Base-by-base conservation (phyloP, 1,140 invertebrate species). In the Drosophila kepulauana region DNA sequence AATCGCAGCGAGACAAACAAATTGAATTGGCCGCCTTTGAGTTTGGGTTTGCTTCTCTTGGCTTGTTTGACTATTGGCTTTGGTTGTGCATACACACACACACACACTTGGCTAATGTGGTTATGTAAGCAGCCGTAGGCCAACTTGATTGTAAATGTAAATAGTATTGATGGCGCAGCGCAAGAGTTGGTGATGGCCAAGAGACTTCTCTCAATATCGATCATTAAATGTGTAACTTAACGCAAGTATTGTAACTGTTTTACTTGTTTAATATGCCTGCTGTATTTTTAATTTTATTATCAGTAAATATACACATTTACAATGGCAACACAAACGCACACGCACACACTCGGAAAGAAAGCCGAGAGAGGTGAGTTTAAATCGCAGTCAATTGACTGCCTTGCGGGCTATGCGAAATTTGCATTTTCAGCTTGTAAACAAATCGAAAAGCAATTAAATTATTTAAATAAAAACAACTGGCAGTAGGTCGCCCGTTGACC, bases 401-500 rank as follows among this genome's bases (percentile, higher is more conserved):
- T 76, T 62, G 71, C 68, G 75, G 84, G 78, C 68, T 85, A 81
- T 73, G 74, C 74, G 70, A 68, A 85, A 88, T 88, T 88, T 89
- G 85, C 85, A 88, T 88, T 88, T 87, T 71, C 81, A 79, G 71
- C 85, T 81, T 88, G 85, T 88, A 88, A 89, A 88, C 85, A 89
- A 88, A 88, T 88, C 81, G 85, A 88, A 88, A 88, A 88, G 85
- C 85, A 88, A 88, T 88, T 88, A 88, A 88, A 88, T 88, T 85
- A 88, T 88, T 88, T 81, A 88, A 88, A 88, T 85, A 85, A 85
- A 88, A 88, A 85, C 81, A 89, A 89, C 82, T 72, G 48, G 56
- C 70, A 63, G 71, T 15, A 25, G 20, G 35, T 38, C 35, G 35
- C 11, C 35, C 8, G 35, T 35, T 35, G 48, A 25, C 52, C 52